Evolutionary conservation across 1,140 invertebrate species (phyloP), one percentile per base, ranked within the genome.

Genomic region (Solenopsis fugax): DNA sequence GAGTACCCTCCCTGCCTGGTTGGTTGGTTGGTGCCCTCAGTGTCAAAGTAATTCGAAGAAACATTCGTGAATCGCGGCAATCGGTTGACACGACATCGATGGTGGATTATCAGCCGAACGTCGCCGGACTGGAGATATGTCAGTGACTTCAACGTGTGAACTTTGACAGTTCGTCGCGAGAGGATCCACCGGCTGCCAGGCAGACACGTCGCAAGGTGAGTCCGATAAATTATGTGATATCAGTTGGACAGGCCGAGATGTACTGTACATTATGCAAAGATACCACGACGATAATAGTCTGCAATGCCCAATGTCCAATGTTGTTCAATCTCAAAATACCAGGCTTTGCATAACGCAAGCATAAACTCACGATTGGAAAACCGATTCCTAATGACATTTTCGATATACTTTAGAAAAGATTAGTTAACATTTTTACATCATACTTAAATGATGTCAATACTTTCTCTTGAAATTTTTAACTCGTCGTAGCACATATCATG

Each of bases 61-160:
- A 76, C 58, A 45, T n/a, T 56, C n/a, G 29, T 16, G 65, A 65
- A 60, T 84, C 21, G 21, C 34, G 50, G 16, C 50, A 29, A 69
- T 21, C 48, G 29, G 54, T 45, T 80, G 62, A 82, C 84, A 60
- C 64, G 37, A 48, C 62, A 56, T 56, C n/a, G 41, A 60, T 78
- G 60, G 48, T 81, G 77, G 77, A 80, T 60, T 71, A 69, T 60
- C 64, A 52, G 29, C 45, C n/a, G 64, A 81, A 76, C 64, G 18
- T 41, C 13, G 21, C 54, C 50, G 56, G 72, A 50, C 29, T 34
- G 34, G 54, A 88, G 89, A 90, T 89, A 90, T 91, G 89, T 90
- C 87, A 88, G 89, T 90, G 90, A 90, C 89, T 75, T 87, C 82
- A 69, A 76, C 78, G 73, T 90, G 89, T 90, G 89, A 86, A 86